Percentiles rank a stretch among this genome's conserved stretches.
These are phyloP conservation scores for Conomelus anceps DNA, from an alignment of 2,888 invertebrate genomes.

Conservation along the genomic window DNA sequence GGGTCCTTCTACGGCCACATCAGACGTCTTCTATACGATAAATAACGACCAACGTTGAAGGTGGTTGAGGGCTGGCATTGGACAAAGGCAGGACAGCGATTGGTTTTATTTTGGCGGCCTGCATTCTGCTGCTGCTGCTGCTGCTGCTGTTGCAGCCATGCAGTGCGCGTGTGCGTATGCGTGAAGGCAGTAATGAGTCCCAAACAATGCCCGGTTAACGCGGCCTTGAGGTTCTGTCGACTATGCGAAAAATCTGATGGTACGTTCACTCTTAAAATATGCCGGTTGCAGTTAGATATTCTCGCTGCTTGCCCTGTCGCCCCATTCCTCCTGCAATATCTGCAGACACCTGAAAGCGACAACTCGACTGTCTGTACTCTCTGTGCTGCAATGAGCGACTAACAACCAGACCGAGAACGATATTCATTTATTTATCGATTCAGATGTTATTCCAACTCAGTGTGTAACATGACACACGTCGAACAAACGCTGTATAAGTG, in stretches of 20 bases:
- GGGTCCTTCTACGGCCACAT: neutral
- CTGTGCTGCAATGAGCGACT: neutral
- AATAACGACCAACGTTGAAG: neutral
- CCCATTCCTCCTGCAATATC: neutral
- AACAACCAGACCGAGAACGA: neutral
- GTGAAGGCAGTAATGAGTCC: neutral
- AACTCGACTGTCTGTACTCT: too few species aligned
- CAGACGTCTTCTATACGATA: neutral
- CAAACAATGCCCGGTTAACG: neutral
- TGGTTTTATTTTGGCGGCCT: neutral
- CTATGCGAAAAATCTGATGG: slow-evolving; percentile 1
- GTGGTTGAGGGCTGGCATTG: neutral
- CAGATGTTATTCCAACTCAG: neutral
- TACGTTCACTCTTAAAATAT: neutral
- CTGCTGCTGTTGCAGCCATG: too few species aligned
- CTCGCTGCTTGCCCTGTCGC: neutral
- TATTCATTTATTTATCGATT: neutral
- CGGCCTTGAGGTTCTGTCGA: neutral
- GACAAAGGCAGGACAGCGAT: neutral
- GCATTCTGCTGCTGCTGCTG: neutral
- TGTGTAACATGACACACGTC: neutral
- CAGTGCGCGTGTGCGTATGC: too few species aligned
- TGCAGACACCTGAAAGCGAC: neutral
- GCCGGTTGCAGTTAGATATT: neutral
- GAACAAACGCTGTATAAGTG: neutral